A percentile compares a stretch with the other conserved stretches of the same genome.
Conservation (phyloP, 2,797 vertebrate species). For the Tragopan temminckii region DNA sequence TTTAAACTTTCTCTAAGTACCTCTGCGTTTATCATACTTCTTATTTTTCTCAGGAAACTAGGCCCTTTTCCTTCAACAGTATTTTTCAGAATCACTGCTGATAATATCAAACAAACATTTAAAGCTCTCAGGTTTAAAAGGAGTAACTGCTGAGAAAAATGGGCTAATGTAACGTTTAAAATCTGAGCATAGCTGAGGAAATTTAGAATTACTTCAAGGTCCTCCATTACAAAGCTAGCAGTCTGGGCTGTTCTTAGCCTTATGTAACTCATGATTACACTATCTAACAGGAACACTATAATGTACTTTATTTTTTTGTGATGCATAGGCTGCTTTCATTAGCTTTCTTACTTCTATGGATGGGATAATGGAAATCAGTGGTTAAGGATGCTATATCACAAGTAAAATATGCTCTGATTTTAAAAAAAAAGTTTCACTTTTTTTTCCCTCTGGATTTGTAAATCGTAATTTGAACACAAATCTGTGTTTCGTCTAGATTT, state of each 20-base stretch:
- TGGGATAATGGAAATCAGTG: background rate
- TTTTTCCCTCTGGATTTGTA: background rate
- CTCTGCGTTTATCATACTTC: background rate
- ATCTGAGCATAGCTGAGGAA: background rate
- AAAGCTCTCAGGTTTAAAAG: background rate
- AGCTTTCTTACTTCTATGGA: background rate
- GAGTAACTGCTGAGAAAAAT: background rate
- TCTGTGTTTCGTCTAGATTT: background rate
- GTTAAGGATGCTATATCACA: background rate
- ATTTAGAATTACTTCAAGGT: background rate
- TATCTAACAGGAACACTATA: background rate
- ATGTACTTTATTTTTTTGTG: background rate
- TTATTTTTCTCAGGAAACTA: background rate
- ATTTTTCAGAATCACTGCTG: background rate
- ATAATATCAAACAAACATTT: background rate
- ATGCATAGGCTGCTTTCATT: background rate
- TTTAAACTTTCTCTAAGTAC: background rate
- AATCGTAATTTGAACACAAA: background rate
- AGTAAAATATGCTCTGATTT: background rate
- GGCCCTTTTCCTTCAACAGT: background rate
- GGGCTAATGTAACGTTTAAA: background rate
- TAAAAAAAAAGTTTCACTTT: background rate
- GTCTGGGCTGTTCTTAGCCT: background rate
- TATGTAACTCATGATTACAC: background rate
- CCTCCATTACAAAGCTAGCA: background rate